Base-by-base conservation (phyloP, 2,888 invertebrate genomes). In the Acronicta leporina region DNA sequence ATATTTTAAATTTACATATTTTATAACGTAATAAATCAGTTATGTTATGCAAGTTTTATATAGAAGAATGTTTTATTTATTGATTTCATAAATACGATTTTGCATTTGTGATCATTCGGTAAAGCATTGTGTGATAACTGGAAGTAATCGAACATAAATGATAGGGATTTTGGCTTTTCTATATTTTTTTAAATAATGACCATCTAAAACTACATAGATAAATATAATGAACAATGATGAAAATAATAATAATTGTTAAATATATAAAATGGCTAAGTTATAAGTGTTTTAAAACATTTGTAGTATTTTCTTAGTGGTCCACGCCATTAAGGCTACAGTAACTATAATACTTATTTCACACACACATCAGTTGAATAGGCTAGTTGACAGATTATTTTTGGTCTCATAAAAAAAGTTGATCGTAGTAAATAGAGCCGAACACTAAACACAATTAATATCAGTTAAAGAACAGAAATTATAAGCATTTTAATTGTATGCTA, bases 41-140 rank as follows among this genome's bases (percentile, higher is more conserved):
- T 67, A 45, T 58, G 42, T 62, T 56, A 63, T 52, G 51, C 50
- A 57, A 47, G 13, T 63, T 57, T 71, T 70, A 55, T 42, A 63
- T 56, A 45, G 42, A 49, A 40, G 14, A 20, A 68, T 57, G 56
- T 63, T 63, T 72, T 63, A 72, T 60, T 73, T 72, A 52, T 66
- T 62, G 41, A 50, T 49, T 59, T 42, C 48, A 33, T 52, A 8
- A 59, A 59, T 53, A 68, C 56, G 47, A 41, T 41, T 38, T 57
- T 50, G 58, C 63, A 65, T 75, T 64, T 68, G 64, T 13, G 41
- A 55, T 54, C 40, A 56, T 51, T 52, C 16, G 49, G 41, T 44
- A 38, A 56, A 55, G 40, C 48, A 49, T 55, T 48, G 51, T 68
- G 49, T 73, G 55, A 68, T 55, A 45, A 45, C 5, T 52, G 27